Percentiles rank a stretch among this genome's conserved stretches.
Evolutionary conservation across 1,140 invertebrate genomes (phyloP).

Genomic region (Heliconius nattereri): DNA sequence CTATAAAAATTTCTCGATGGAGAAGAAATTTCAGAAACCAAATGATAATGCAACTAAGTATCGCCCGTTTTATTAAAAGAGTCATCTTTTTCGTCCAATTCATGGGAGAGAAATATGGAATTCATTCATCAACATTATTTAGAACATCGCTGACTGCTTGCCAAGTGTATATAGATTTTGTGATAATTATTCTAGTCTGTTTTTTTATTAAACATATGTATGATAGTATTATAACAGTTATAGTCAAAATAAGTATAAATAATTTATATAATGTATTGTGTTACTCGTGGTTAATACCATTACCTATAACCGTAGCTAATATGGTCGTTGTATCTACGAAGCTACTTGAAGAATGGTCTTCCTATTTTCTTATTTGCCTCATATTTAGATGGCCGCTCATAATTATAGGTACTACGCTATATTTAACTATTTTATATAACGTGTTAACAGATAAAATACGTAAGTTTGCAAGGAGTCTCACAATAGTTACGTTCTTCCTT

Average conservation of each 20-base stretch:
- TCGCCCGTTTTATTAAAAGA: slow-evolving; percentile 64
- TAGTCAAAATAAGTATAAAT: slow-evolving; percentile 61
- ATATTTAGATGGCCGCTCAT: slow-evolving; percentile 67
- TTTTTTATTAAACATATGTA: slow-evolving; percentile 75
- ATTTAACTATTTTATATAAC: slow-evolving; percentile 56
- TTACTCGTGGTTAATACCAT: slow-evolving; percentile 62
- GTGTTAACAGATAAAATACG: slow-evolving; percentile 64
- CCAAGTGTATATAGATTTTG: slow-evolving; percentile 65
- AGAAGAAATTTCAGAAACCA: slow-evolving; percentile 71
- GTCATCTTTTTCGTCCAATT: slow-evolving; percentile 53
- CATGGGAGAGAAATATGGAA: slow-evolving; percentile 41
- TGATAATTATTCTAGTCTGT: slow-evolving; percentile 63
- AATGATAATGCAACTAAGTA: slow-evolving; percentile 69
- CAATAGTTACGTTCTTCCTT: slow-evolving; percentile 63
- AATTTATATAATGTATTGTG: slow-evolving; percentile 56
- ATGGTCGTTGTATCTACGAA: slow-evolving; percentile 40
- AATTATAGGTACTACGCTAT: slow-evolving; percentile 57
- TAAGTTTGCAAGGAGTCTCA: slow-evolving; percentile 63
- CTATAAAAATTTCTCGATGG: slow-evolving; percentile 59
- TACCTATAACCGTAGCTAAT: slow-evolving; percentile 51
- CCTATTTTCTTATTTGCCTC: slow-evolving; percentile 57
- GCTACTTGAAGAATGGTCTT: slow-evolving; percentile 45
- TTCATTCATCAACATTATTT: slow-evolving; percentile 20
- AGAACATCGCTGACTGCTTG: slow-evolving; percentile 41
- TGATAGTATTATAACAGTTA: slow-evolving; percentile 65